phyloP scores from a whole-genome alignment of 64 coral and sea anemone species.

The Dendrophyllia cribrosa region DNA sequence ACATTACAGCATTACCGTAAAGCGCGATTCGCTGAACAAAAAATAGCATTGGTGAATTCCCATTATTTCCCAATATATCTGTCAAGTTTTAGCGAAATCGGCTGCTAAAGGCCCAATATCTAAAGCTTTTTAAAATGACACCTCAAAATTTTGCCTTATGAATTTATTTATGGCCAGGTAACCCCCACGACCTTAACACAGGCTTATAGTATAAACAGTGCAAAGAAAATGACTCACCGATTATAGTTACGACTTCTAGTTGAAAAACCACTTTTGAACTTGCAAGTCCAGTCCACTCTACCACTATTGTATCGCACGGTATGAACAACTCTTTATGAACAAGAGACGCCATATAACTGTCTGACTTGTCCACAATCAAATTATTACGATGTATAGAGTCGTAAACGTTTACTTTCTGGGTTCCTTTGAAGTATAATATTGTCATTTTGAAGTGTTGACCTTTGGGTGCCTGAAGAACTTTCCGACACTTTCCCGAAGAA shows the following conservation, averaged over 20 bases:
- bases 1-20: too few species aligned
- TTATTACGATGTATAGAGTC: background rate
- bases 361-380: constrained; percentile 9
- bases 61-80: too few species aligned
- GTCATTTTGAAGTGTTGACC: constrained; percentile 50
- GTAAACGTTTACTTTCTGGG: constrained; percentile 5
- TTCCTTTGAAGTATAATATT: constrained; percentile 37
- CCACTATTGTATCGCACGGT: background rate
- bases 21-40: too few species aligned
- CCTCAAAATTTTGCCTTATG: too few species aligned
- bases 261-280: constrained; percentile 61
- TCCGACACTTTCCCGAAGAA: constrained; percentile 22
- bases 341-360: background rate
- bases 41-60: too few species aligned
- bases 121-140: too few species aligned
- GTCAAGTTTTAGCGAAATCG: too few species aligned
- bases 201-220: too few species aligned
- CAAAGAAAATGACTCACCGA: too few species aligned
- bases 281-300: constrained; percentile 47
- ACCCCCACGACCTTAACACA: too few species aligned
- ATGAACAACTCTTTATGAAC: constrained; percentile 52
- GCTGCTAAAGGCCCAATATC: too few species aligned
- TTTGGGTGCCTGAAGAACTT: constrained; percentile 21
- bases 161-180: too few species aligned
- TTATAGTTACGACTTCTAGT: constrained; percentile 32